Conservation (phyloP, 2,888 invertebrate genomes). For the Lasioglossum vierecki region DNA sequence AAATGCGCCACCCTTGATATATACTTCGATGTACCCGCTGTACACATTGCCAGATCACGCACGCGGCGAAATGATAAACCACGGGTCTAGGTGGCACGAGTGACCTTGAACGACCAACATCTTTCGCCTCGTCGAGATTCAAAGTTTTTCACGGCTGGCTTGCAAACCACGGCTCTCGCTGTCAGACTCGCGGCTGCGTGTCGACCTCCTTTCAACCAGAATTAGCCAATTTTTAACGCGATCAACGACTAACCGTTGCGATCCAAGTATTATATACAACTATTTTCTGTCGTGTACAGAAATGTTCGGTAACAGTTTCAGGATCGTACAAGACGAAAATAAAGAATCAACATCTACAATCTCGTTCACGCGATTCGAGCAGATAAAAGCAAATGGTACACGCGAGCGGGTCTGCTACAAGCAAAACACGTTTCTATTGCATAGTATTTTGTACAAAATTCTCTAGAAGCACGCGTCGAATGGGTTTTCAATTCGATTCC, state of each 20-base stretch:
- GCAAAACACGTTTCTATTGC: background rate
- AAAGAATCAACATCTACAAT: background rate
- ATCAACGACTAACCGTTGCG: background rate
- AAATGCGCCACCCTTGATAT: too few species aligned
- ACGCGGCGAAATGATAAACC: background rate
- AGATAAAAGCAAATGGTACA: background rate
- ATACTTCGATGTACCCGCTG: background rate
- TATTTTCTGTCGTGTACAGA: background rate
- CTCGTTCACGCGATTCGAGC: background rate
- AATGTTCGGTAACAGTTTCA: background rate
- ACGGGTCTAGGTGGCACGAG: background rate
- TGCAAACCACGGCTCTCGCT: background rate
- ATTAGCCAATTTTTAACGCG: background rate
- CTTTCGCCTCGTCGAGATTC: background rate
- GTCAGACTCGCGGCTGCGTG: background rate
- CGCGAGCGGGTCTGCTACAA: background rate
- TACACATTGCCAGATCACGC: background rate
- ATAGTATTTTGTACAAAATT: background rate
- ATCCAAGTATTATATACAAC: background rate
- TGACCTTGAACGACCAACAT: conserved; percentile 12
- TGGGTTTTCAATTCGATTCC: background rate
- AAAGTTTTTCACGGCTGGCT: background rate
- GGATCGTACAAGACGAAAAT: background rate
- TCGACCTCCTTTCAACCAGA: background rate
- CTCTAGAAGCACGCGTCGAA: background rate